Evolutionary conservation across 23 tunicate genomes (phyloP).

Genomic region (Styela plicata): DNA sequence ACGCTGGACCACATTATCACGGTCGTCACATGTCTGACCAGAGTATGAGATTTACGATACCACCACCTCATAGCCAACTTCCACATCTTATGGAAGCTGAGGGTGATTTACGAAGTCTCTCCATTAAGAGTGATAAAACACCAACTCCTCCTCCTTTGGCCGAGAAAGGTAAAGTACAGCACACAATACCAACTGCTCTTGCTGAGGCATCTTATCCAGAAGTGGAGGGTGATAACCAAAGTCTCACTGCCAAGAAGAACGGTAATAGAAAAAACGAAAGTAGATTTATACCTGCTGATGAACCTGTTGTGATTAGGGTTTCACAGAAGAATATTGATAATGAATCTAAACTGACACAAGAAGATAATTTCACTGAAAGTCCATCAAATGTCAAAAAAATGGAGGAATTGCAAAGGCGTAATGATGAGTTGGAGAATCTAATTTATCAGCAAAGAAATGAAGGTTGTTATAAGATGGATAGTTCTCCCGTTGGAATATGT

Average conservation of each 20-base stretch:
- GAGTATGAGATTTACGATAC: background rate
- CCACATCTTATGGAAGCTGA: no score
- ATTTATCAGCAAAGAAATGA: background rate
- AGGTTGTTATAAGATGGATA: constrained; percentile 45
- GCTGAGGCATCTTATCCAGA: no score
- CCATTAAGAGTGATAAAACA: no score
- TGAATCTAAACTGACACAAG: background rate
- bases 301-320: background rate
- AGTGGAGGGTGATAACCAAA: background rate
- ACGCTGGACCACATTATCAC: background rate
- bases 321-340: background rate
- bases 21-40: background rate
- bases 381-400: background rate
- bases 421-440: background rate
- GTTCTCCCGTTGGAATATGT: constrained; percentile 49
- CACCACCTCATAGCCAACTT: no score
- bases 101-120: no score
- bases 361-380: background rate
- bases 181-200: no score
- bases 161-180: no score
- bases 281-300: background rate
- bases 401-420: background rate
- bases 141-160: no score
- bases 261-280: background rate
- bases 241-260: background rate